Evolutionary conservation across 2,888 invertebrate species (phyloP), one percentile per base, ranked within the genome.

Genomic region (Cephus pygmeus): DNA sequence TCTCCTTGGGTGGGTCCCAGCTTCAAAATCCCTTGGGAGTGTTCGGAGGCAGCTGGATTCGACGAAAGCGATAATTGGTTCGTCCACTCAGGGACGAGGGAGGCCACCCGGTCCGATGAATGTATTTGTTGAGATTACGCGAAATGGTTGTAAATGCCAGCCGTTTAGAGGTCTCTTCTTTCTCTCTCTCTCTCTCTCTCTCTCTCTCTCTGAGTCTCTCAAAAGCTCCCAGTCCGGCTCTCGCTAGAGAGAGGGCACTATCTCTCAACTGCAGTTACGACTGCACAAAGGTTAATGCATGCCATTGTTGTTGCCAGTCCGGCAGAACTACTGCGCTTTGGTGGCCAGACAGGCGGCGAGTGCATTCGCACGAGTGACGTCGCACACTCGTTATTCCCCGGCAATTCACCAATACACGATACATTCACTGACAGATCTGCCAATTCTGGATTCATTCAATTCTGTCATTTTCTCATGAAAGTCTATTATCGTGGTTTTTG

Each of bases 211-310:
- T 11, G 73, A 56, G 15, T 34, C 73, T 77, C 73, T 35, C 73
- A 68, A 68, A 69, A 69, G 77, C 36, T 75, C 40, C 34, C 69
- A 73, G 73, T 34, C 69, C 75, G 56, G 71, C 73, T 75, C 80
- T 69, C 76, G 73, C 74, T 81, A 79, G 81, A 81, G 81, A 82
- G 80, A 82, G 33, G 81, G 82, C 81, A 85, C 90, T 91, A 91
- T 90, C 91, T 90, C 88, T 86, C 87, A 87, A 89, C 89, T 91
- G 90, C 90, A 90, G 90, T 91, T 91, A 90, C 90, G 89, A 90
- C 86, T 90, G 88, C 89, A 90, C 90, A 91, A 90, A 91, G 91
- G 90, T 90, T 90, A 90, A 91, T 91, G 90, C 89, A 88, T 87
- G 87, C 90, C 85, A 91, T 91, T 91, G 91, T 91, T 89, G 88